Base-by-base conservation (phyloP, 2,113 vertebrate species). In the Urocitellus parryii region DNA sequence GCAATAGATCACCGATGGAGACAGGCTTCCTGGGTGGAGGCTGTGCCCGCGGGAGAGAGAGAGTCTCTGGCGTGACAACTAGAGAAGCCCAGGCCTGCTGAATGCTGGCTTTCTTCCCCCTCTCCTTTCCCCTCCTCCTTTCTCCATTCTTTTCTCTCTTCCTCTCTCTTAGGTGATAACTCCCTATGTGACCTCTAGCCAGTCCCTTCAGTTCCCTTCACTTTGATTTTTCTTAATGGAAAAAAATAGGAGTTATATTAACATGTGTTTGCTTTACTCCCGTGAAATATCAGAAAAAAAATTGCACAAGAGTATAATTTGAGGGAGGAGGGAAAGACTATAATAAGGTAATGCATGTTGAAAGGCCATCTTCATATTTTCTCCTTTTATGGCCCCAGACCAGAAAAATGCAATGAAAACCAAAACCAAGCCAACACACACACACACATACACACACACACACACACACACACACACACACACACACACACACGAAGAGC, bases 161-260 rank as follows among this genome's bases (percentile, higher is more conserved):
- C 22, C 42, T 48, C 27, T 53, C 63, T 84, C 63, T 63, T 51
- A 48, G 22, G 22, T 73, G 42, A 63, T 70, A 65, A 80, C n/a
- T 78, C 34, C 42, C 45, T 17, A 1, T 18, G 77, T 39, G 29
- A 76, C 53, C 11, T n/a, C 25, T 11, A 63, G 27, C n/a, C 45
- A 76, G 53, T 18, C 16, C 20, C 58, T 79, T 74, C 76, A 25
- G 27, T 89, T 81, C 20, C 7, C 24, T 63, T 39, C 37, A 8
- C 18, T 8, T 70, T 67, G 48, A 6, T 90, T 65, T 65, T 65
- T 86, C 29, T 37, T 61, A 72, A 20, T 18, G 56, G 34, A 78
- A 87, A 78, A 87, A 96, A 80, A n/a, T 20, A n/a, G 17, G 68
- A 68, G 1, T 29, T n/a, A 74, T 42, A 73, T 7, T 80, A 92